These are phyloP conservation scores for Lobophora halterata DNA, from an alignment of 2,888 invertebrate species.

Conservation along the genomic window DNA sequence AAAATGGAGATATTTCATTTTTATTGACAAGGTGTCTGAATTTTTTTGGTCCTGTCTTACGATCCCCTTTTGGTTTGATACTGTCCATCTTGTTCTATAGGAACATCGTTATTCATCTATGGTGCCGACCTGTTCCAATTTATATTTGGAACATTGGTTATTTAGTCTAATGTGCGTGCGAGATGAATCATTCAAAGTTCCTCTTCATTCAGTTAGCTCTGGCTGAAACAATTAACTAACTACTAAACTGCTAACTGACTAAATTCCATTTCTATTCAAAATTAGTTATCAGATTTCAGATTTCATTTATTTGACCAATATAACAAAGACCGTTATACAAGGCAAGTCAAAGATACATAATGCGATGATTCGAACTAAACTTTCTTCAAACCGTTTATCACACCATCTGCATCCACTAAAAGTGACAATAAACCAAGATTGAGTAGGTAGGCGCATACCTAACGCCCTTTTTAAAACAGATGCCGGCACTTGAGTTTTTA, in stretches of 20 bases:
- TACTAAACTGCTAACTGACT: no score
- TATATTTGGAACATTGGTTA: slow-evolving; percentile 44
- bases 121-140: slow-evolving; percentile 53
- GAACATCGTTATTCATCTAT: no score
- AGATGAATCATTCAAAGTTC: slow-evolving; percentile 27
- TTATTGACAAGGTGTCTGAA: no score
- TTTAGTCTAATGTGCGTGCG: slow-evolving; percentile 29
- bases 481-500: slow-evolving; percentile 36
- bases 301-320: no score
- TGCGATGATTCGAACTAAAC: no score
- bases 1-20: no score
- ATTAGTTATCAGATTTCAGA: no score
- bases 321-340: no score
- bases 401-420: slow-evolving; percentile 62
- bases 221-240: slow-evolving; percentile 15
- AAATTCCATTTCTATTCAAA: slow-evolving; percentile 29
- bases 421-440: slow-evolving; percentile 59
- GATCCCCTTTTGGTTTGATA: no score
- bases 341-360: no score
- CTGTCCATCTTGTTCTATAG: no score
- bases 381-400: slow-evolving; percentile 7
- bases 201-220: slow-evolving; percentile 29
- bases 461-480: slow-evolving; percentile 41
- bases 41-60: no score
- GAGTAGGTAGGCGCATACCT: slow-evolving; percentile 54